Base-by-base conservation (phyloP, 2,797 vertebrate species). In the Esox masquinongy region DNA sequence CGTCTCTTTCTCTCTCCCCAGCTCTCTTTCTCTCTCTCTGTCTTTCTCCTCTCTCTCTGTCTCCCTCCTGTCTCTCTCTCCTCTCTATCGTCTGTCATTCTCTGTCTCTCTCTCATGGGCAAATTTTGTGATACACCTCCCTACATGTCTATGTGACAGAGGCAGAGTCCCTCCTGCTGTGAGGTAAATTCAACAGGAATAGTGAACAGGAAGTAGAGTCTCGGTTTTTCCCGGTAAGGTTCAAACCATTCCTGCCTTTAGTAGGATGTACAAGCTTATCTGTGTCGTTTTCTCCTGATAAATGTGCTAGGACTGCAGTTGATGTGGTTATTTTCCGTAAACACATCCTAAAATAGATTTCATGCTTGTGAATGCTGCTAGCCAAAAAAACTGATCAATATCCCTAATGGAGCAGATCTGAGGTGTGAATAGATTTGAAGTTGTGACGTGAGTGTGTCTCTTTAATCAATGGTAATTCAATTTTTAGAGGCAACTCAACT, bases 161-260 rank as follows among this genome's bases (percentile, higher is more conserved):
- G 36, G 16, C 12, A 31, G 64, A 34, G 31, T 39, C 36, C 39
- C 74, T 85, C 85, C 83, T 79, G 87, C 88, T 87, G 84, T 64
- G 87, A 85, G 80, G 2, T 5, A 6, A 39, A 59, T 24, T 19
- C 56, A 59, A 11, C 24, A 59, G 56, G 56, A 59, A 59, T 59
- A 12, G 3, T 4, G 12, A 43, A 43, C n/a, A 22, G 53, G 53
- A 56, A 56, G 7, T 56, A 56, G 53, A 59, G 22, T 4, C 56
- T 24, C 7, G 53, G n/a, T 22, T 59, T 59, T 56, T 56, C 53
- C n/a, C 19, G 22, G n/a, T 22, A 19, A 59, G 22, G 8, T 59
- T 17, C 36, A 8, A 26, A n/a, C 43, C 68, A 26, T n/a, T 39
- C 1, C 64, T 31, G 9, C 29, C 64, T 36, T 1, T 1, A 31